phyloP scores from a whole-genome alignment of 2,113 vertebrate genomes.

The Chaenocephalus aceratus region DNA sequence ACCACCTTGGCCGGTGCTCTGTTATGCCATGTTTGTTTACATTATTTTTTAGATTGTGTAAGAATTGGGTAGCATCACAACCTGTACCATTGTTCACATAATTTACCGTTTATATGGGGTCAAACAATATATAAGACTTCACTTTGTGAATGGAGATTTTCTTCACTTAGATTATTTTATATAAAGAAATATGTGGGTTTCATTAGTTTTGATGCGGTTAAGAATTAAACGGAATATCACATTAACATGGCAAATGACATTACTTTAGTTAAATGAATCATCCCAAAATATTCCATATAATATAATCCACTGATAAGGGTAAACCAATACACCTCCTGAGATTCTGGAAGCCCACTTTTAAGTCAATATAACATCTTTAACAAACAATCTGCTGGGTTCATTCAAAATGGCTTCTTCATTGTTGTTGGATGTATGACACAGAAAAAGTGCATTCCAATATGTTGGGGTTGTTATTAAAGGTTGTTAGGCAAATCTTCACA shows the following conservation, averaged over 20 bases:
- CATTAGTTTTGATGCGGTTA: background rate
- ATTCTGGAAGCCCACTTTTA: background rate
- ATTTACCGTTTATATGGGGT: too few species aligned
- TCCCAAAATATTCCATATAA: background rate
- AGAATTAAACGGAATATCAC: background rate
- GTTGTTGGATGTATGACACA: background rate
- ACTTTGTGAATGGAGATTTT: background rate
- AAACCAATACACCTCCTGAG: background rate
- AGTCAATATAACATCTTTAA: background rate
- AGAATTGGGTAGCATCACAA: too few species aligned
- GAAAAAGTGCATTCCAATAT: slow-evolving; percentile 1
- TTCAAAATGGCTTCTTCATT: background rate
- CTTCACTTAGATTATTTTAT: background rate
- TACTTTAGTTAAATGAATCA: background rate
- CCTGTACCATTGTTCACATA: background rate
- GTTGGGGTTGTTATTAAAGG: slow-evolving; percentile 45
- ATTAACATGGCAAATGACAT: background rate
- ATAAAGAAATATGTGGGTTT: background rate
- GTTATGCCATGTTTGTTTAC: background rate
- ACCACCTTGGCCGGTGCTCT: background rate
- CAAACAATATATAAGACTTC: background rate
- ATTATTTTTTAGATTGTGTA: too few species aligned
- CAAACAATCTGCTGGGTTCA: background rate
- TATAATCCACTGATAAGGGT: background rate
- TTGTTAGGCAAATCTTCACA: slow-evolving; percentile 78